Evolutionary conservation across 2,888 invertebrate species (phyloP).

Genomic region (Melangyna quadrimaculata): DNA sequence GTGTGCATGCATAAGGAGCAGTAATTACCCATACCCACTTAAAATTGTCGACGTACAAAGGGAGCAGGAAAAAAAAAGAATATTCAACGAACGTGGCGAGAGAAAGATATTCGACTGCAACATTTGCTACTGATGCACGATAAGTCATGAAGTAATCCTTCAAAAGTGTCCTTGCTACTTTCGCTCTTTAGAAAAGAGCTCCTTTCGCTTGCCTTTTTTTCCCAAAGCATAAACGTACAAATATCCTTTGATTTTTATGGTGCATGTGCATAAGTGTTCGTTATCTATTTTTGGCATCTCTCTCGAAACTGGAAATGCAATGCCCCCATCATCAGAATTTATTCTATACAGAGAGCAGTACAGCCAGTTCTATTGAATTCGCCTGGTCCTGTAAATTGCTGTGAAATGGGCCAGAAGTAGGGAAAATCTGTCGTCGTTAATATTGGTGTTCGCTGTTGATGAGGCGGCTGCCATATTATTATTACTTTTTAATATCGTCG

Average conservation of each 20-base stretch:
- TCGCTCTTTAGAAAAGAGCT: slow-evolving; percentile 4
- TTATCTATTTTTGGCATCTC: slow-evolving; percentile 65
- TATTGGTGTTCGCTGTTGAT: slow-evolving; percentile 15
- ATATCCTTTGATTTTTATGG: slow-evolving; percentile 28
- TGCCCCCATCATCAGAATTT: background rate
- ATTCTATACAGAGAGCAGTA: background rate
- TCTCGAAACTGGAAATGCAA: slow-evolving; percentile 37
- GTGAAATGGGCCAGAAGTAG: slow-evolving; percentile 43
- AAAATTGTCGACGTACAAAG: background rate
- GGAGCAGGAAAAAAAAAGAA: background rate
- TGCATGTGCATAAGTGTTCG: slow-evolving; percentile 9
- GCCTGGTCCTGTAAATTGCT: slow-evolving; percentile 7
- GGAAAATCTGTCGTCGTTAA: slow-evolving; percentile 40
- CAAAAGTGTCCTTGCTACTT: slow-evolving; percentile 62
- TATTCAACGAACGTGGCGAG: background rate
- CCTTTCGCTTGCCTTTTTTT: background rate
- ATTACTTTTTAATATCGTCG: slow-evolving; percentile 48
- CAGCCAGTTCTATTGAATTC: slow-evolving; percentile 43
- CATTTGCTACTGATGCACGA: slow-evolving; percentile 57
- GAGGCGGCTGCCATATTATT: slow-evolving; percentile 16
- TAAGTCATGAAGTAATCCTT: slow-evolving; percentile 68
- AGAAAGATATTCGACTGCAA: slow-evolving; percentile 27
- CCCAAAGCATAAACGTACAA: slow-evolving; percentile 40
- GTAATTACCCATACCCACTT: slow-evolving; percentile 65
- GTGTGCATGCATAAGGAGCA: slow-evolving; percentile 67